These are phyloP conservation scores for Quadroppia sp. DNA, from an alignment of 2,888 invertebrate species.

Conservation along the genomic window DNA sequence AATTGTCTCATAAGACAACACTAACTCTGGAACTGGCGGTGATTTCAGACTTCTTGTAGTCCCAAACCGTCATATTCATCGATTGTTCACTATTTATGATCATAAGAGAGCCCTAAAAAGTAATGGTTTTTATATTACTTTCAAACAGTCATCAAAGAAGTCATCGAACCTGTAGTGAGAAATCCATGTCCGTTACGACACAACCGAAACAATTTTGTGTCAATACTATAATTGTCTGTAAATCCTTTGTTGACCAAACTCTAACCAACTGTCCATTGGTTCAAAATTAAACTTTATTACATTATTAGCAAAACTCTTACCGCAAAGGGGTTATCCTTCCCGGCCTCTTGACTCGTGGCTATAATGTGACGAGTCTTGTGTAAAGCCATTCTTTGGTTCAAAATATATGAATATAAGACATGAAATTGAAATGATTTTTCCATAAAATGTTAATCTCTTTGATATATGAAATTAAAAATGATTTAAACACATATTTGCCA, in stretches of 20 bases:
- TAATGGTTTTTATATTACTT: too few species aligned
- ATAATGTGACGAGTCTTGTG: constrained; percentile 83
- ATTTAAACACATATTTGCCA: too few species aligned
- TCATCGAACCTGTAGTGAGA: constrained; percentile 24
- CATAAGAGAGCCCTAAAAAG: constrained; percentile 37
- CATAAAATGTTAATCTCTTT: too few species aligned
- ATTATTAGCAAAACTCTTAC: too few species aligned
- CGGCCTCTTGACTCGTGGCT: constrained; percentile 78
- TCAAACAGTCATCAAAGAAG: too few species aligned
- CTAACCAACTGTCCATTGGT: constrained; percentile 16
- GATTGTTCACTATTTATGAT: constrained; percentile 21
- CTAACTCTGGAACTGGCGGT: constrained; percentile 31
- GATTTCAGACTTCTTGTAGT: constrained; percentile 17
- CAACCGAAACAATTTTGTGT: background rate
- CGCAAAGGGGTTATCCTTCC: background rate
- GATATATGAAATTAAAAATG: too few species aligned
- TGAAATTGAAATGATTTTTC: too few species aligned
- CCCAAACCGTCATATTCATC: constrained; percentile 36
- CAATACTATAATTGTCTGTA: constrained; percentile 17
- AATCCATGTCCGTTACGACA: constrained; percentile 28
- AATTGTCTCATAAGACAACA: too few species aligned
- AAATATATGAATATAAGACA: too few species aligned
- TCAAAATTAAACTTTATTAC: too few species aligned
- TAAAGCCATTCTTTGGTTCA: constrained; percentile 67
- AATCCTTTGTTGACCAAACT: constrained; percentile 33